Percentiles rank a stretch among this genome's conserved stretches.
Conservation (phyloP, 2,113 vertebrate genomes). For the Gnathonemus longibarbis region DNA sequence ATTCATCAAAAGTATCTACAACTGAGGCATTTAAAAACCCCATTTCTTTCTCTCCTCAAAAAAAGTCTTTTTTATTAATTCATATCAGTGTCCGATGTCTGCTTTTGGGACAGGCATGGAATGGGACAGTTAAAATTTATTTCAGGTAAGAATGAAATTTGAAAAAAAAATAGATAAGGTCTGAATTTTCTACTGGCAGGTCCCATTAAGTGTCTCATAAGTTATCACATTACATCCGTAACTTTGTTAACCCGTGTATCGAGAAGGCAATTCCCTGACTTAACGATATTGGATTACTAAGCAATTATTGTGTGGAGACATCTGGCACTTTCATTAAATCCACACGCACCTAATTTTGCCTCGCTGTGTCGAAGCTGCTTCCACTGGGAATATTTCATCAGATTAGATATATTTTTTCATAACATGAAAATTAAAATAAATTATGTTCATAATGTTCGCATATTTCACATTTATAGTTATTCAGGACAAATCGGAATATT, state of each 20-base stretch:
- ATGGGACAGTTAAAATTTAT: not conserved
- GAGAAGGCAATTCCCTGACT: not conserved
- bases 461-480: conserved; percentile 1
- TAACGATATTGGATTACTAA: not conserved
- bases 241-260: conserved; percentile 1
- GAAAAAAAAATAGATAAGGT: not conserved
- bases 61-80: not conserved
- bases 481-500: not conserved
- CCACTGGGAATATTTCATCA: not conserved
- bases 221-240: not conserved
- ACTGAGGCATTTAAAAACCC: not conserved
- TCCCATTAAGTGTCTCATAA: not conserved
- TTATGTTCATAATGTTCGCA: not conserved
- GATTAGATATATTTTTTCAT: not conserved
- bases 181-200: not conserved
- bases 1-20: not conserved
- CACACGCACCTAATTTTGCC: not conserved
- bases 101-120: not conserved
- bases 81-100: not conserved
- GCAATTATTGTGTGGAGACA: not conserved
- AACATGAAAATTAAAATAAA: not conserved
- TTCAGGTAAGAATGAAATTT: conserved; percentile 27
- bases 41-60: not conserved
- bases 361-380: not conserved
- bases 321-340: conserved; percentile 10